Conservation (phyloP, 2,113 vertebrate species). For the Leucopternis melanops region DNA sequence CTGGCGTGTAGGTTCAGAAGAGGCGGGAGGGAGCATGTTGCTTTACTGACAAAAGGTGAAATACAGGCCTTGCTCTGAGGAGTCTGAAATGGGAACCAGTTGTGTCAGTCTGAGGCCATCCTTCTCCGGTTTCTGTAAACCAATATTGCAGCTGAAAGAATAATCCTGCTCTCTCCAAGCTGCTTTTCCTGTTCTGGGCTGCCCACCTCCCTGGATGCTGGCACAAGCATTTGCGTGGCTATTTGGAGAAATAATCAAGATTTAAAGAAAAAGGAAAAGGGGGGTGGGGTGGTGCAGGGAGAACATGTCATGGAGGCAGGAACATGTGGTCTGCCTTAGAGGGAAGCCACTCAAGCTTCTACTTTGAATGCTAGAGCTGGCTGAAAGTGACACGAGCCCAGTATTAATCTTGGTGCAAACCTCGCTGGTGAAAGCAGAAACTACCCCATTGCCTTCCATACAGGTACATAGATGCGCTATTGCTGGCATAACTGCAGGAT, state of each 20-base stretch:
- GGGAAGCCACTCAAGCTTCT: neutral
- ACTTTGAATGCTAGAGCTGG: neutral
- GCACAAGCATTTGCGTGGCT: neutral
- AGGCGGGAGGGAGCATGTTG: neutral
- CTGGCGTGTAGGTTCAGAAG: neutral
- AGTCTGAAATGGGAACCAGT: constrained; percentile 21
- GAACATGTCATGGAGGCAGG: neutral
- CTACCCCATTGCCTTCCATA: neutral
- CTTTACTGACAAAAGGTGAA: constrained; percentile 9
- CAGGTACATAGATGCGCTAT: neutral
- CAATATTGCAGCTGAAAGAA: neutral
- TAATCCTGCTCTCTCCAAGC: neutral
- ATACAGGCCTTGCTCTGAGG: neutral
- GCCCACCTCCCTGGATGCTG: neutral
- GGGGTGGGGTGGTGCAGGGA: rapidly evolving
- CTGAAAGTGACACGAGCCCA: neutral
- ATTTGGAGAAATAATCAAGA: neutral
- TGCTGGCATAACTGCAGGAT: neutral
- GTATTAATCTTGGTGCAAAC: neutral
- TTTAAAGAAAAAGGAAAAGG: neutral
- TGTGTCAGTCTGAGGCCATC: constrained; percentile 32
- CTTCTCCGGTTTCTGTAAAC: constrained; percentile 39
- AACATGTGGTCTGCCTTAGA: neutral
- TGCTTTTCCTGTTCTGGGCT: neutral
- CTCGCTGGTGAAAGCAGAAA: neutral